These are phyloP conservation scores for Scyliorhinus canicula DNA, from an alignment of 2,797 vertebrate genomes.

Conservation along the genomic window DNA sequence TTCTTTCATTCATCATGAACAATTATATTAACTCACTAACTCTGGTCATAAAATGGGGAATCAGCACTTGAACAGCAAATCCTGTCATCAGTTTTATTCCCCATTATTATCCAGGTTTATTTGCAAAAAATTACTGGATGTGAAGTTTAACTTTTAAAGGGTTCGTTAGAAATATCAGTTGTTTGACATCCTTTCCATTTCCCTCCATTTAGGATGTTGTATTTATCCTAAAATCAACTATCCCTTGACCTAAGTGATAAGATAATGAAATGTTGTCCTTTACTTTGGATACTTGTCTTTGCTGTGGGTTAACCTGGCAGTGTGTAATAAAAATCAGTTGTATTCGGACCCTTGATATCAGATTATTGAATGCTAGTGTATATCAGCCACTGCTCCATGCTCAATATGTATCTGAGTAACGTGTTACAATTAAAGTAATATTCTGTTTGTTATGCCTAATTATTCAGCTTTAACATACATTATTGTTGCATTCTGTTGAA, in stretches of 20 bases:
- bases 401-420: neutral
- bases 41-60: conserved; percentile 77
- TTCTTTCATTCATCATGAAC: conserved; percentile 79
- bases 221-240: neutral
- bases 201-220: neutral
- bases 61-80: conserved; percentile 82
- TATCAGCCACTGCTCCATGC: neutral
- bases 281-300: neutral
- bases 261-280: neutral
- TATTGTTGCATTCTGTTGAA: neutral
- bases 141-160: conserved; percentile 68
- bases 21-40: conserved; percentile 95
- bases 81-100: conserved; percentile 66
- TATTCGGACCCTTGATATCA: neutral
- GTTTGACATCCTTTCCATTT: conserved; percentile 94
- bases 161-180: conserved; percentile 93
- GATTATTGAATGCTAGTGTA: neutral
- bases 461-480: neutral
- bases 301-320: neutral
- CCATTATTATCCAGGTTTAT: conserved; percentile 55
- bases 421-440: neutral
- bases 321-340: neutral
- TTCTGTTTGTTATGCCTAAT: neutral
- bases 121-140: conserved; percentile 59
- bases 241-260: neutral